Base-by-base conservation (phyloP, 1,140 invertebrate species). In the Gryllus bimaculatus region DNA sequence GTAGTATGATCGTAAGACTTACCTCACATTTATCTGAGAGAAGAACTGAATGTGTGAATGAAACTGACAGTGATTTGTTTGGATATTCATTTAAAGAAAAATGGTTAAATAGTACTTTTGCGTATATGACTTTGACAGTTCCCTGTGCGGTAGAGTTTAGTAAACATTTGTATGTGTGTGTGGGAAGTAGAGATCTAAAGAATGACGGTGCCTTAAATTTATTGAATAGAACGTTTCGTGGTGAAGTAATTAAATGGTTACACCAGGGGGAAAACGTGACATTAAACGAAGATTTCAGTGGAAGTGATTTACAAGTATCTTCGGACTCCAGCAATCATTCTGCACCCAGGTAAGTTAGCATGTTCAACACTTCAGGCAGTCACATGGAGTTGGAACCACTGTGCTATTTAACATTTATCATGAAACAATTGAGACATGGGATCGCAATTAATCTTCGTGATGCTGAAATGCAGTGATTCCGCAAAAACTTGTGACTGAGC, bases 211-310 rank as follows among this genome's bases (percentile, higher is more conserved):
- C 26, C 47, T 26, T 78, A 48, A 73, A 74, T 47, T 47, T 49
- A 66, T 10, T n/a, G 20, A 78, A 78, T 78, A 47, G 18, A 26
- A 73, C 47, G 66, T 79, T 77, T 48, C 48, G 76, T 79, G 79
- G 79, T 73, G 79, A 79, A 75, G 79, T 79, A 48, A 79, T 77
- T 48, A 79, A 79, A 76, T 79, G 79, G 79, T 18, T 77, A 49
- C 75, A 79, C 21, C 79, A 79, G 73, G 79, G 75, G 20, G 75
- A 76, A 77, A 48, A 79, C 15, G 79, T 79, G 48, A 48, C n/a
- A 0, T 47, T 79, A 13, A 10, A 66, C 18, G 54, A 39, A 39
- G 54, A 66, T 10, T 10, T 13, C 10, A 7, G 54, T 66, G 54
- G 54, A 66, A 66, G 54, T 66, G 54, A 66, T 66, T 13, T 39